A percentile compares a stretch with the other conserved stretches of the same genome.
Evolutionary conservation across 2,888 invertebrate genomes (phyloP).

Genomic region (Hemicrepidius hirtus): DNA sequence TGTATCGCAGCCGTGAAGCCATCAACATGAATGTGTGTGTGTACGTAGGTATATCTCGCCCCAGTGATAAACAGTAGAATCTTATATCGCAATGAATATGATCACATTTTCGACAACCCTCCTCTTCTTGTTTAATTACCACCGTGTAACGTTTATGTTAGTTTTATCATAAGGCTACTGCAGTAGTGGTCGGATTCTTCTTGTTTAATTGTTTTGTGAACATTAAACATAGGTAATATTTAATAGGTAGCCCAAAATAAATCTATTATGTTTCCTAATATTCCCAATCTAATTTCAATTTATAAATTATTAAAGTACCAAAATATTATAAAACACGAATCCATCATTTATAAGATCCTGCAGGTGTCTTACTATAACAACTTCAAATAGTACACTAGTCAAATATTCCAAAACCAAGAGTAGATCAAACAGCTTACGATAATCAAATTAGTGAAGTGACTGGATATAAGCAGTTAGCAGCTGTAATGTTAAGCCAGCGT

Average conservation of each 20-base stretch:
- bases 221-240: no score
- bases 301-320: no score
- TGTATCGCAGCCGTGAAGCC: slow-evolving; percentile 22
- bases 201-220: no score
- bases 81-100: slow-evolving; percentile 46
- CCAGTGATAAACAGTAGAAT: slow-evolving; percentile 39
- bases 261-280: no score
- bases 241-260: no score
- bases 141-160: neutral
- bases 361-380: neutral
- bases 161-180: no score
- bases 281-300: no score
- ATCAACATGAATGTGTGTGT: slow-evolving; percentile 31
- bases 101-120: slow-evolving; percentile 46
- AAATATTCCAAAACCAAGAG: slow-evolving; percentile 25
- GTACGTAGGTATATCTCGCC: slow-evolving; percentile 28
- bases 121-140: slow-evolving; percentile 22
- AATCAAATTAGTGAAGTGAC: slow-evolving; percentile 46
- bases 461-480: slow-evolving; percentile 48
- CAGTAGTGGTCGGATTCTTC: no score
- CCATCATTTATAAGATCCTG: no score
- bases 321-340: no score
- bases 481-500: slow-evolving; percentile 51
- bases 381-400: slow-evolving; percentile 11
- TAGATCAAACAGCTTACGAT: slow-evolving; percentile 39